Conservation (phyloP, 2,888 invertebrate species). For the Amphimallon solstitiale region DNA sequence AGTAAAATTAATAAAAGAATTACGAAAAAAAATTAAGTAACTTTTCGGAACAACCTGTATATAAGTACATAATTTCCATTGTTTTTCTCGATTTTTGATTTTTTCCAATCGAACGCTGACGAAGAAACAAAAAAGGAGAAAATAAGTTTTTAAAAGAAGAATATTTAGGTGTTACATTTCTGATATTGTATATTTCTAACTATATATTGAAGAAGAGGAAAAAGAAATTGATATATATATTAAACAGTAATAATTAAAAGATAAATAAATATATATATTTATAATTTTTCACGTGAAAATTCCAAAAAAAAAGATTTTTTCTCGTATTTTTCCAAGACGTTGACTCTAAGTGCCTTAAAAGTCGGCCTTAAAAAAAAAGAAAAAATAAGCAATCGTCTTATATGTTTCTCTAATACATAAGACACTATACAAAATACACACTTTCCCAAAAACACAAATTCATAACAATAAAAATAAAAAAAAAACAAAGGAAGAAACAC, state of each 20-base stretch:
- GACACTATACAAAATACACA: neutral
- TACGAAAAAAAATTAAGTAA: slow-evolving; percentile 4
- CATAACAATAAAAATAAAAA: slow-evolving; percentile 46
- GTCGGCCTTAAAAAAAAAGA: slow-evolving; percentile 60
- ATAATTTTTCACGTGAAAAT: slow-evolving; percentile 30
- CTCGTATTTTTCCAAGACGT: slow-evolving; percentile 59
- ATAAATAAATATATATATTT: slow-evolving; percentile 41
- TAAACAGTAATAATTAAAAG: slow-evolving; percentile 14
- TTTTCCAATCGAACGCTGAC: neutral
- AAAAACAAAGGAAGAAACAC: slow-evolving; percentile 50
- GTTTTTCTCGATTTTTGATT: slow-evolving; percentile 1
- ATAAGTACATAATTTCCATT: slow-evolving; percentile 24
- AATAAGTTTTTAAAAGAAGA: neutral
- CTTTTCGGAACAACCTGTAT: slow-evolving; percentile 13
- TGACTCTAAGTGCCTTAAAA: slow-evolving; percentile 63
- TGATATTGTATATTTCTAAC: slow-evolving; percentile 3
- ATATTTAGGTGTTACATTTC: slow-evolving; percentile 36
- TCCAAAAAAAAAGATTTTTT: slow-evolving; percentile 41
- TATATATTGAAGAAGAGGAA: slow-evolving; percentile 26
- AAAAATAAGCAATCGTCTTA: slow-evolving; percentile 27
- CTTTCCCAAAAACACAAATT: neutral
- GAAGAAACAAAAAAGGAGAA: too few relatives aligned
- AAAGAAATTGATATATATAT: slow-evolving; percentile 29
- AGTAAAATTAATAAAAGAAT: slow-evolving; percentile 27
- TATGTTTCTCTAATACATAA: neutral